Conservation (phyloP, 2,797 vertebrate genomes). For the Gadopsis marmoratus region DNA sequence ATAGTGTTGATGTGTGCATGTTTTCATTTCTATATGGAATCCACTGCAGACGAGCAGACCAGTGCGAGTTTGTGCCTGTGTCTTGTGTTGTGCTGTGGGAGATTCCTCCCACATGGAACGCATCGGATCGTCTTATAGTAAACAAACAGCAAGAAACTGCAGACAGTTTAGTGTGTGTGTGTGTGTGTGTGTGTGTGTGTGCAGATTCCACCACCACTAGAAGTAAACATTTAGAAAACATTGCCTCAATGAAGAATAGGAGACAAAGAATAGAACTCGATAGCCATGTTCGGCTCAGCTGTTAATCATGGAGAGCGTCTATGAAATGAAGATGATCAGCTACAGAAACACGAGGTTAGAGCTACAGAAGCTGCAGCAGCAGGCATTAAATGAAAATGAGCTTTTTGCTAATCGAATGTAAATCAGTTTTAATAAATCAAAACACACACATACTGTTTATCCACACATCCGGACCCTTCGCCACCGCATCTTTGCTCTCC, state of each 20-base stretch:
- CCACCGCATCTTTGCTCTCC: background rate
- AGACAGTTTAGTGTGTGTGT: background rate
- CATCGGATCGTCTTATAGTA: slow-evolving; percentile 34
- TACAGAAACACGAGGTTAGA: background rate
- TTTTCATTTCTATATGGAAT: background rate
- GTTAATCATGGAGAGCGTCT: background rate
- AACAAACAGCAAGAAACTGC: slow-evolving; percentile 38
- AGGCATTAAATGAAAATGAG: background rate
- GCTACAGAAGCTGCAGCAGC: background rate
- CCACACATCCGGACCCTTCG: no score
- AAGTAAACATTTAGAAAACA: background rate
- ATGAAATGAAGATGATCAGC: background rate
- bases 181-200: no score
- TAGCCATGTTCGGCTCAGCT: background rate
- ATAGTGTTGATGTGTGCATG: background rate
- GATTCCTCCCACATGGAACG: slow-evolving; percentile 23
- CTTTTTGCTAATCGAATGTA: background rate
- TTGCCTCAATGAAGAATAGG: no score
- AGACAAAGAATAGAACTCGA: background rate
- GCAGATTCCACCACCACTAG: background rate
- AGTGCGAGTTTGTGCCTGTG: background rate
- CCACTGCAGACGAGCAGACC: background rate
- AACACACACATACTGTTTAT: background rate
- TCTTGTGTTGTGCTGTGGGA: background rate
- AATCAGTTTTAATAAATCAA: slow-evolving; percentile 17